Evolutionary conservation across 92 coral and sea anemone species (phyloP), one percentile per base, ranked within the genome.

Genomic region (Zoanthus solanderi): DNA sequence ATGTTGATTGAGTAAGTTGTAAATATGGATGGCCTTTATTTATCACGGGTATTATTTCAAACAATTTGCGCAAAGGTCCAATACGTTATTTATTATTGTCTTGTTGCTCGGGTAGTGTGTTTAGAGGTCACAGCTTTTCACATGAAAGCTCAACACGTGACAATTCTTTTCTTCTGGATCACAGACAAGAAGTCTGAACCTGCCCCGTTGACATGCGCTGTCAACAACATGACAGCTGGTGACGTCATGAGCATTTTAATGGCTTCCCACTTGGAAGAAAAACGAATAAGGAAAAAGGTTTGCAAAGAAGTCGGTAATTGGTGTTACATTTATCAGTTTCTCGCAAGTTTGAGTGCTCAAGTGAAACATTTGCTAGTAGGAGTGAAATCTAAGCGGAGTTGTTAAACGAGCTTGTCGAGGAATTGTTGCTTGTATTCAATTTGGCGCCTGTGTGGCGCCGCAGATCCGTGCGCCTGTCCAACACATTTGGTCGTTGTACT

Each of bases 401-500:
- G 46, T 66, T 48, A 29, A 68, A 31, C 85, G 8, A 81, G 75
- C 85, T 81, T 81, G 85, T 81, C 75, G 65, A 65, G 30, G 75
- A 80, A 46, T 91, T 91, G 94, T 88, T 91, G 87, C 78, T 78
- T 88, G 86, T 84, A 80, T 90, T 88, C 78, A 84, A 58, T 84
- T 60, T 87, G 91, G 92, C 89, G 94, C 85, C 94, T 83, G 48
- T 61, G 32, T 61, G 94, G 92, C 94, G 92, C 92, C 92, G 34
- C 57, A 53, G 58, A 46, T 45, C 75, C 61, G 50, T 81, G 85
- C 85, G 61, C 85, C 75, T 66, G 75, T 66, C 63, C 84, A 79
- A 66, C 84, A 37, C 85, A 81, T 58, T 67, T 31, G 44, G 9
- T 81, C 85, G 85, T 81, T 81, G 85, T 81, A 46, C 85, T 81